A percentile compares a stretch with the other conserved stretches of the same genome.
Conservation (phyloP, 2,113 vertebrate genomes). For the Nycticorax nycticorax region DNA sequence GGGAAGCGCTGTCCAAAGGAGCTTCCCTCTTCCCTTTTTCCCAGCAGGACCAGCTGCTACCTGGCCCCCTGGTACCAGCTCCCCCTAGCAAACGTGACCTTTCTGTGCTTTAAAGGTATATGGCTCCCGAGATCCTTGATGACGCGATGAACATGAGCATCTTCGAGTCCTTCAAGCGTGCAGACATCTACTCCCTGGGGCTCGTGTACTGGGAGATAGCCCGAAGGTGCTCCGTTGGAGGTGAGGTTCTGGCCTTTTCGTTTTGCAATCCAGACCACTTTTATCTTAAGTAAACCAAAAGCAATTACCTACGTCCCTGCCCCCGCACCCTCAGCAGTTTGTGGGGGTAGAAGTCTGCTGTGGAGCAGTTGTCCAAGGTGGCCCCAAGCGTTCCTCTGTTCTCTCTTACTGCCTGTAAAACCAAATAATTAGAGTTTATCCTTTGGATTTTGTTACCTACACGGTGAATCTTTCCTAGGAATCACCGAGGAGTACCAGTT, state of each 20-base stretch:
- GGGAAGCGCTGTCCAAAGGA: not conserved
- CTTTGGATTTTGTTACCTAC: not conserved
- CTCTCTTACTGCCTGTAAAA: not conserved
- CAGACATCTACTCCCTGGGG: constrained; percentile 93
- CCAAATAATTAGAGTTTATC: not conserved
- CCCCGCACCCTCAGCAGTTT: not conserved
- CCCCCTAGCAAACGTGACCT: not conserved
- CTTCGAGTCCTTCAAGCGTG: constrained; percentile 96
- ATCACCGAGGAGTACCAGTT: constrained; percentile 93
- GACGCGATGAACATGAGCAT: constrained; percentile 88
- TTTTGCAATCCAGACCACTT: not conserved
- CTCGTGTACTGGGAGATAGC: constrained; percentile 97
- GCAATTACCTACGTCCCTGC: not conserved
- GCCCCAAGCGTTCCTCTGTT: not conserved
- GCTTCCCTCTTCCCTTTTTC: not conserved
- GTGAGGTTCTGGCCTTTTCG: constrained; percentile 60
- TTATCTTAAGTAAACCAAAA: not conserved
- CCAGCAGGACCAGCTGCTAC: not conserved
- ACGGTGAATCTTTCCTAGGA: constrained; percentile 68
- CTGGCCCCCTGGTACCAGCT: rapidly evolving
- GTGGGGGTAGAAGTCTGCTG: not conserved
- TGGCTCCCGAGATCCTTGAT: constrained; percentile 97
- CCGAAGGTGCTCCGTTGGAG: constrained; percentile 88
- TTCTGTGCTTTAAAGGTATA: constrained; percentile 83
- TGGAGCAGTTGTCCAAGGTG: not conserved